Evolutionary conservation across 2,113 vertebrate species (phyloP).

Genomic region (Himantopus leucocephalus): DNA sequence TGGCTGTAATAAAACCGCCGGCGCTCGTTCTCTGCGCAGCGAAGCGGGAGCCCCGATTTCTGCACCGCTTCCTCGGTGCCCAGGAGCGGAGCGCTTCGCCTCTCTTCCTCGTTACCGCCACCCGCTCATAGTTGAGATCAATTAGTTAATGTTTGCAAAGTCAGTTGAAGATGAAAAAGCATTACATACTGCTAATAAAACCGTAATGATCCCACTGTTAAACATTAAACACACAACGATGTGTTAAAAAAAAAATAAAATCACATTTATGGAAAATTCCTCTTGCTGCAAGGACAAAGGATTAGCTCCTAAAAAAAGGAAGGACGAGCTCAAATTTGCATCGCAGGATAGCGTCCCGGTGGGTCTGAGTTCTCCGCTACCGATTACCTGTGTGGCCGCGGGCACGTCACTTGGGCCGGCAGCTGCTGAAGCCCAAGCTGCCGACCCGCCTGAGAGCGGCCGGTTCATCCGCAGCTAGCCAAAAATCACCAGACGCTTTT

Average conservation of each 20-base stretch:
- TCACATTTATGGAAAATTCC: constrained; percentile 26
- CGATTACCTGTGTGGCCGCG: accelerated
- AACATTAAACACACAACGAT: constrained; percentile 39
- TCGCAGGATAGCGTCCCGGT: background rate
- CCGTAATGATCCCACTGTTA: constrained; percentile 43
- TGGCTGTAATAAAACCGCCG: background rate
- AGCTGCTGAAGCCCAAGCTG: background rate
- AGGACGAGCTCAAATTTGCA: background rate
- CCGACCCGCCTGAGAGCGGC: background rate
- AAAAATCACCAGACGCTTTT: background rate
- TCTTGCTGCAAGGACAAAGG: constrained; percentile 9
- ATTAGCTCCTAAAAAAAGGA: background rate
- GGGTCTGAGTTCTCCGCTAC: background rate
- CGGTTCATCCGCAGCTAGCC: background rate
- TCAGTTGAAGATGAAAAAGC: constrained; percentile 45
- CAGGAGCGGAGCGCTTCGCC: background rate
- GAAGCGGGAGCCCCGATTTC: background rate
- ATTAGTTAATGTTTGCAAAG: constrained; percentile 56
- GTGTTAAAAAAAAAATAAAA: background rate
- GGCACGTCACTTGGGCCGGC: background rate
- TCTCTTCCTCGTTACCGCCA: background rate
- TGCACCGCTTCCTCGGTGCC: background rate
- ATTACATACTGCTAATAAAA: constrained; percentile 35
- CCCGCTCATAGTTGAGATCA: background rate
- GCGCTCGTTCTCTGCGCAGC: background rate